Evolutionary conservation across 2,888 invertebrate species (phyloP).

Genomic region (Netelia melanura): DNA sequence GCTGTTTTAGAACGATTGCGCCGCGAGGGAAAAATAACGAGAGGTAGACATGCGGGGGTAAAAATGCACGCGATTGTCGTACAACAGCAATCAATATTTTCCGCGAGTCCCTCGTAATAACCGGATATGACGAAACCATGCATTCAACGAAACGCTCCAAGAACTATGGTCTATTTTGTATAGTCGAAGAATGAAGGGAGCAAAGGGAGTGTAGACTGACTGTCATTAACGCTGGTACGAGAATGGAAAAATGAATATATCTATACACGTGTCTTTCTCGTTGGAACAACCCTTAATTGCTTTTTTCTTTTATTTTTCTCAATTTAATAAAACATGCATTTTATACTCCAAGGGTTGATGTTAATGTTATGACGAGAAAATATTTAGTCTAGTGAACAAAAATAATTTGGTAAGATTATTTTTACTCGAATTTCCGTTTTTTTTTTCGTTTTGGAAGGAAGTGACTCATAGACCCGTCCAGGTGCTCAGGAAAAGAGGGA

Average conservation of each 20-base stretch:
- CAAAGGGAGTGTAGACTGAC: slow-evolving; percentile 40
- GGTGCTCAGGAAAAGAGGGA: slow-evolving; percentile 22
- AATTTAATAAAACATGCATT: background rate
- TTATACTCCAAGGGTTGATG: background rate
- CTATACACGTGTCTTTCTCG: background rate
- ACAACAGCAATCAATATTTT: slow-evolving; percentile 61
- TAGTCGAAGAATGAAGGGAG: background rate
- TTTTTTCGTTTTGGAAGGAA: background rate
- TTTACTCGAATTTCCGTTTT: no score
- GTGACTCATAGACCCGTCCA: background rate
- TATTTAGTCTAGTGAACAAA: no score
- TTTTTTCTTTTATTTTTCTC: background rate
- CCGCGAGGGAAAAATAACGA: background rate
- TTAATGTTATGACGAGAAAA: no score
- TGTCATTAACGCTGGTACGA: slow-evolving; percentile 51
- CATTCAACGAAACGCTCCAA: slow-evolving; percentile 17
- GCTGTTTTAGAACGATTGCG: slow-evolving; percentile 32
- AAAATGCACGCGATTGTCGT: slow-evolving; percentile 5
- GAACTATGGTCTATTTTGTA: slow-evolving; percentile 28
- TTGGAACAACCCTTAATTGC: background rate
- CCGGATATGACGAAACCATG: slow-evolving; percentile 31
- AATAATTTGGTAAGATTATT: no score
- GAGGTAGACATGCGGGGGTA: background rate
- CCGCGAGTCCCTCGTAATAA: slow-evolving; percentile 26
- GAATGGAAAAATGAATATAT: slow-evolving; percentile 7